These are phyloP conservation scores for Caiman crocodilus DNA, from an alignment of 2,797 vertebrate genomes.

Conservation along the genomic window DNA sequence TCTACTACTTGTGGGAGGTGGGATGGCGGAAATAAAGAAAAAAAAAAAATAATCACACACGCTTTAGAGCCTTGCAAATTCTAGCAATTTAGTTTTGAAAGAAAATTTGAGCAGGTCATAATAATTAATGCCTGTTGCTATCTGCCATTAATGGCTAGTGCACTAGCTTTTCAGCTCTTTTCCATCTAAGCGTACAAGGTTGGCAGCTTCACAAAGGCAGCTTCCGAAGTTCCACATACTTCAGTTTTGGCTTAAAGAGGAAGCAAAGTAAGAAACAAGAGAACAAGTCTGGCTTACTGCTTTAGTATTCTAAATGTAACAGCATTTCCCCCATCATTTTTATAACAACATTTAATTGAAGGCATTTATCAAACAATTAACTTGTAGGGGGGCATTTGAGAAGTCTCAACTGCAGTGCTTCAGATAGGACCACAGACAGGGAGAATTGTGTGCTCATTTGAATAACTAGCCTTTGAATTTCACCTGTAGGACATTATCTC, in stretches of 20 bases:
- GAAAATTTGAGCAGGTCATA: rapidly evolving
- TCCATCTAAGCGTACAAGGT: rapidly evolving
- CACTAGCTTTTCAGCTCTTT: rapidly evolving
- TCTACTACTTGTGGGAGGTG: rapidly evolving
- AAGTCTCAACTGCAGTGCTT: rapidly evolving
- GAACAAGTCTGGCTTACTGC: rapidly evolving
- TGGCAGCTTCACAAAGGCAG: rapidly evolving
- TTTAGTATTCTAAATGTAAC: rapidly evolving
- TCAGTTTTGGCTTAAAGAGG: background rate
- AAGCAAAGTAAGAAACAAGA: background rate
- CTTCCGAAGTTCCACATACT: background rate
- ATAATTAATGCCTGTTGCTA: background rate
- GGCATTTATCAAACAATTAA: background rate
- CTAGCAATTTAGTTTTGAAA: background rate
- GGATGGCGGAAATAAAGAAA: rapidly evolving
- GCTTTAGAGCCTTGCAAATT: rapidly evolving
- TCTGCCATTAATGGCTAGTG: rapidly evolving
- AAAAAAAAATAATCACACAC: background rate
- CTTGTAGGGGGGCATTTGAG: no score
- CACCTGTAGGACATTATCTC: constrained; percentile 95
- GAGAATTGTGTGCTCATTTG: rapidly evolving
- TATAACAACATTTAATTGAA: background rate
- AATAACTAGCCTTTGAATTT: rapidly evolving
- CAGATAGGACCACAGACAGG: rapidly evolving
- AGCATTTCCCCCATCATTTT: no score